Percentiles rank a stretch among this genome's conserved stretches.
These are phyloP conservation scores for Mycetomoellerius zeteki DNA, from an alignment of 1,140 invertebrate genomes.

Conservation along the genomic window DNA sequence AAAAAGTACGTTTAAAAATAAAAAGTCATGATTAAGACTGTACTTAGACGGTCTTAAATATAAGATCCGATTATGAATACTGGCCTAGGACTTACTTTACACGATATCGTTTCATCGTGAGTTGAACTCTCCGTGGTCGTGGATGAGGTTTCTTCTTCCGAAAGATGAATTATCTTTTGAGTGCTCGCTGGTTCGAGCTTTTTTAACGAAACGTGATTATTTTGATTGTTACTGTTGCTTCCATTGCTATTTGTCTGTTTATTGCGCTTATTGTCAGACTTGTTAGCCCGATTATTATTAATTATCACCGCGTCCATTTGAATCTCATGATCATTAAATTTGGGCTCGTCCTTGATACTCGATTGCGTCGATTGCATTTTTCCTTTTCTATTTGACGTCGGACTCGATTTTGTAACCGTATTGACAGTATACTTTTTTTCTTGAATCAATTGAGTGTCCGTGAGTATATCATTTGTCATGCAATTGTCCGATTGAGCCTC, in stretches of 20 bases:
- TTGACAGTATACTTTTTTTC: conserved; percentile 70
- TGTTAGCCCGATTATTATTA: conserved; percentile 73
- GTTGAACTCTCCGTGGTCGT: conserved; percentile 91
- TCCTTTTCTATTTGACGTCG: conserved; percentile 75
- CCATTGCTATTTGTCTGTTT: conserved; percentile 71
- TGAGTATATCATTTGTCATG: conserved; percentile 2
- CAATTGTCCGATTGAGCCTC: conserved; percentile 66
- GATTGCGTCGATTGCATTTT: conserved; percentile 67
- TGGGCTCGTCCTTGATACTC: conserved; percentile 77
- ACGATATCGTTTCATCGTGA: conserved; percentile 86
- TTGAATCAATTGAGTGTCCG: conserved; percentile 58
- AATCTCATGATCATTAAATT: conserved; percentile 76
- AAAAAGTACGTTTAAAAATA: no score
- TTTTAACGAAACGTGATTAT: conserved; percentile 80
- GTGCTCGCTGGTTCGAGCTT: conserved; percentile 81
- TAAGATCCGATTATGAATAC: no score
- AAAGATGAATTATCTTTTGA: conserved; percentile 84
- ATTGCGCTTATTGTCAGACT: conserved; percentile 77
- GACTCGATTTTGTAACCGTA: conserved; percentile 75
- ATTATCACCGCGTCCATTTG: conserved; percentile 55
- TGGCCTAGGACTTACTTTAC: conserved; percentile 59
- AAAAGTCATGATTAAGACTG: no score
- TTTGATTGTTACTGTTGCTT: conserved; percentile 75
- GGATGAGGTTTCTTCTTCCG: conserved; percentile 91
- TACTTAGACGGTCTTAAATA: no score